A percentile compares a stretch with the other conserved stretches of the same genome.
phyloP scores from a whole-genome alignment of 2,888 invertebrate species.

The Augiades crinisus region DNA sequence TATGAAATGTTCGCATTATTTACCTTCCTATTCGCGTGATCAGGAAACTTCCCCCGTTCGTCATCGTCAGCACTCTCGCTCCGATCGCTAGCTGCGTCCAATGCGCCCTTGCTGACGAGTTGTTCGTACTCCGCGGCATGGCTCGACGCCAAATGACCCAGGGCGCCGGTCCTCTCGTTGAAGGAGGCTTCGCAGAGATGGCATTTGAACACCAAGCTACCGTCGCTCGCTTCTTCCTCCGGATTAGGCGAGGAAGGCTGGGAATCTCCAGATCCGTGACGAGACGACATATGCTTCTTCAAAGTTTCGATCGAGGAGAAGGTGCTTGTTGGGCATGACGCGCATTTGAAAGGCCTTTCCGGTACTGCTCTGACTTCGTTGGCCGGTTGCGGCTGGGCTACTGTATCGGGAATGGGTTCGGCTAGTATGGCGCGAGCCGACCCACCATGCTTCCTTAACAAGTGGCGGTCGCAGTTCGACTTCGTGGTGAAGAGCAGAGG shows the following conservation, averaged over 20 bases:
- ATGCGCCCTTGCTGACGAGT: slow-evolving; percentile 90
- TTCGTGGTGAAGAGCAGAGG: slow-evolving; percentile 97
- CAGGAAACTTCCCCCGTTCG: slow-evolving; percentile 90
- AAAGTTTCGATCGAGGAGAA: slow-evolving; percentile 90
- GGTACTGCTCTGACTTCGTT: slow-evolving; percentile 84
- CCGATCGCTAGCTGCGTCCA: slow-evolving; percentile 78
- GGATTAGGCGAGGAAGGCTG: slow-evolving; percentile 64
- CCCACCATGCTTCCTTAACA: slow-evolving; percentile 90
- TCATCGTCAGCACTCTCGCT: slow-evolving; percentile 86
- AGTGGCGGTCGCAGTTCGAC: slow-evolving; percentile 97
- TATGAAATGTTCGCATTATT: neutral
- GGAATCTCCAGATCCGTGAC: slow-evolving; percentile 82
- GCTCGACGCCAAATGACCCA: slow-evolving; percentile 89
- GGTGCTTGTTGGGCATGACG: slow-evolving; percentile 90
- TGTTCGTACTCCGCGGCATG: slow-evolving; percentile 91
- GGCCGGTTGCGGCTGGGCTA: slow-evolving; percentile 49
- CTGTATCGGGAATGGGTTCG: slow-evolving; percentile 58
- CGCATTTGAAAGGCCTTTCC: slow-evolving; percentile 90
- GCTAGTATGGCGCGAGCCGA: slow-evolving; percentile 69
- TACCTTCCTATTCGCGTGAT: slow-evolving; percentile 93
- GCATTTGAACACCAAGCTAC: slow-evolving; percentile 93
- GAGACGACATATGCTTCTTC: slow-evolving; percentile 88
- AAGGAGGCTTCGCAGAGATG: slow-evolving; percentile 95
- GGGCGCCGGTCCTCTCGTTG: slow-evolving; percentile 87
- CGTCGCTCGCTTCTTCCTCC: slow-evolving; percentile 61